These are phyloP conservation scores for Drosophila anomelani DNA, from an alignment of 2,888 invertebrate genomes.

Conservation along the genomic window DNA sequence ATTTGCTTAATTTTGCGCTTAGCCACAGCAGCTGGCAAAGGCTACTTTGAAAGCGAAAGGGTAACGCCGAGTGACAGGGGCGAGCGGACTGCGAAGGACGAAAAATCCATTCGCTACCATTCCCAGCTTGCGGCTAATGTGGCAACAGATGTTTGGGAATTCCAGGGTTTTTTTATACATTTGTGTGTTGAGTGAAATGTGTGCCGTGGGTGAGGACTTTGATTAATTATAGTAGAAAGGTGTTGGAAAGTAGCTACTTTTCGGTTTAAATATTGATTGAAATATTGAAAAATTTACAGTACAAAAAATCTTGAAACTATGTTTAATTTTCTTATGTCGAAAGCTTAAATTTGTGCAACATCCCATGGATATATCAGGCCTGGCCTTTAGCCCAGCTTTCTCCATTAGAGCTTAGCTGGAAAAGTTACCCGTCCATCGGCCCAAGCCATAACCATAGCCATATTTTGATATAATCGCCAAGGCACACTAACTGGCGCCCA, in stretches of 20 bases:
- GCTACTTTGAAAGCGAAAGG: slow-evolving; percentile 56
- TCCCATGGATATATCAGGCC: neutral
- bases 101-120: slow-evolving; percentile 6
- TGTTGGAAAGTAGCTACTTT: slow-evolving; percentile 7
- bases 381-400: neutral
- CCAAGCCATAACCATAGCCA: slow-evolving; percentile 45
- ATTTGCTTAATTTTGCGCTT: slow-evolving; percentile 80
- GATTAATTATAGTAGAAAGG: slow-evolving; percentile 59
- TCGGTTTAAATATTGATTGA: neutral
- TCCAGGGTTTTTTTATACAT: slow-evolving; percentile 50
- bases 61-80: slow-evolving; percentile 17
- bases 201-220: slow-evolving; percentile 38
- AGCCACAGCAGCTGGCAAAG: slow-evolving; percentile 62
- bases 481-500: slow-evolving; percentile 19
- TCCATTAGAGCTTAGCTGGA: slow-evolving; percentile 17
- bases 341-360: neutral
- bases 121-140: slow-evolving; percentile 62
- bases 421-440: slow-evolving; percentile 8
- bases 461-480: slow-evolving; percentile 63
- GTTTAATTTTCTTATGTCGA: neutral
- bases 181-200: slow-evolving; percentile 46
- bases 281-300: neutral
- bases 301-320: neutral
- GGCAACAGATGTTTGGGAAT: slow-evolving; percentile 66
- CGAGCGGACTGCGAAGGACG: neutral